A percentile compares a stretch with the other conserved stretches of the same genome.
These are phyloP conservation scores for Drosophila engyochracea DNA, from an alignment of 2,888 invertebrate species.

Conservation along the genomic window DNA sequence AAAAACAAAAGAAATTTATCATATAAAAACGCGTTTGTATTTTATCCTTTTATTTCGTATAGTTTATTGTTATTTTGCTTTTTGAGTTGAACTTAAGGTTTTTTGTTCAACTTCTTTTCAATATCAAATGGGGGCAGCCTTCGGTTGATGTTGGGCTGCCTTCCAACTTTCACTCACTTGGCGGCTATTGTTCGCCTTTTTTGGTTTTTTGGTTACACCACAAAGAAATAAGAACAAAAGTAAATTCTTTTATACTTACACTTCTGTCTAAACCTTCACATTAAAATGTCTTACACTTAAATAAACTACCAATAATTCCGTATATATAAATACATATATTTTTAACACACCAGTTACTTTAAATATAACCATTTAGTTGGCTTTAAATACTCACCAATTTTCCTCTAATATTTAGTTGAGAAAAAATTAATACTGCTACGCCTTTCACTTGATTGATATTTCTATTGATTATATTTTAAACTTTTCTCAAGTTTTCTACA, in stretches of 20 bases:
- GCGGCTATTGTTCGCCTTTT: slow-evolving; percentile 37
- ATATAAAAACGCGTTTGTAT: slow-evolving; percentile 61
- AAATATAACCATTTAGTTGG: slow-evolving; percentile 41
- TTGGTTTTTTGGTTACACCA: slow-evolving; percentile 9
- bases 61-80: slow-evolving; percentile 5
- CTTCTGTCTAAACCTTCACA: slow-evolving; percentile 14
- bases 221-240: slow-evolving; percentile 4
- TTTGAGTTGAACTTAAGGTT: slow-evolving; percentile 24
- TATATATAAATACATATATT: slow-evolving; percentile 35
- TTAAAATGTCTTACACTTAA: slow-evolving; percentile 26
- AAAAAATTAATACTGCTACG: slow-evolving; percentile 15
- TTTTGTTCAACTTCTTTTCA: slow-evolving; percentile 20
- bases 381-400: slow-evolving; percentile 36
- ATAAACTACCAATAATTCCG: slow-evolving; percentile 20
- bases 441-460: slow-evolving; percentile 40
- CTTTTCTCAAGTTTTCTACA: slow-evolving; percentile 32
- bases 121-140: slow-evolving; percentile 16
- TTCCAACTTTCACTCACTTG: slow-evolving; percentile 20
- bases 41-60: slow-evolving; percentile 31
- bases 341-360: slow-evolving; percentile 47
- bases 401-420: slow-evolving; percentile 39
- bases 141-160: slow-evolving; percentile 18
- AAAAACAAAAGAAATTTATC: slow-evolving; percentile 22
- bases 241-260: slow-evolving; percentile 12
- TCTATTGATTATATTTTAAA: slow-evolving; percentile 14